phyloP scores from a whole-genome alignment of 2,113 vertebrate genomes.

The Barbus barbus region DNA sequence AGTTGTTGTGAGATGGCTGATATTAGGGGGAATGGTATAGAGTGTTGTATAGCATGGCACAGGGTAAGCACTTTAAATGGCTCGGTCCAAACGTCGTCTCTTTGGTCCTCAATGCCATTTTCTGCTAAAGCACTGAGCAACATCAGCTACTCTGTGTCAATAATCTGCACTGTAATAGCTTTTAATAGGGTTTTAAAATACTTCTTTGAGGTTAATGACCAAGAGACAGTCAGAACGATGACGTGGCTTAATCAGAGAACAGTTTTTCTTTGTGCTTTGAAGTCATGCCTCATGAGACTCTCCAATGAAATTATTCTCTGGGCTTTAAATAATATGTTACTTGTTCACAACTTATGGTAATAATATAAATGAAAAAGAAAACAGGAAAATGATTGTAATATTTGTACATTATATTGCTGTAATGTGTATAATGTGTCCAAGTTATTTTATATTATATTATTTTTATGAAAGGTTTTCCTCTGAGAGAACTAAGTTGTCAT shows the following conservation, averaged over 20 bases:
- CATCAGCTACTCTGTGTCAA: slow-evolving; percentile 37
- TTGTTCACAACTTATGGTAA: slow-evolving; percentile 73
- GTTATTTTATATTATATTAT: slow-evolving; percentile 87
- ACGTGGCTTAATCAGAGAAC: slow-evolving; percentile 58
- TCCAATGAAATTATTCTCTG: slow-evolving; percentile 73
- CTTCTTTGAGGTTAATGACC: slow-evolving; percentile 42
- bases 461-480: slow-evolving; percentile 81
- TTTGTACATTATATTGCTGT: slow-evolving; percentile 83
- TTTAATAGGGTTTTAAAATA: slow-evolving; percentile 23
- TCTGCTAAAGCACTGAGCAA: slow-evolving; percentile 30
- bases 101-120: slow-evolving; percentile 33
- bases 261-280: slow-evolving; percentile 69
- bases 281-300: slow-evolving; percentile 73
- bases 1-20: slow-evolving; percentile 54
- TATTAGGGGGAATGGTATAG: slow-evolving; percentile 50
- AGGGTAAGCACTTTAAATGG: slow-evolving; percentile 30
- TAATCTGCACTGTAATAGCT: slow-evolving; percentile 32
- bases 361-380: slow-evolving; percentile 68
- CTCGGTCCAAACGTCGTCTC: slow-evolving; percentile 6
- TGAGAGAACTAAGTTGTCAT: slow-evolving; percentile 80
- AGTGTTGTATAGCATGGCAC: slow-evolving; percentile 31
- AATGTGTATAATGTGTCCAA: slow-evolving; percentile 83
- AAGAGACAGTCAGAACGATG: slow-evolving; percentile 37
- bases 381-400: slow-evolving; percentile 82
- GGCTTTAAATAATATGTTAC: slow-evolving; percentile 76